Percentiles rank a stretch among this genome's conserved stretches.
Conservation (phyloP, 2,797 vertebrate genomes). For the Carduelis carduelis region DNA sequence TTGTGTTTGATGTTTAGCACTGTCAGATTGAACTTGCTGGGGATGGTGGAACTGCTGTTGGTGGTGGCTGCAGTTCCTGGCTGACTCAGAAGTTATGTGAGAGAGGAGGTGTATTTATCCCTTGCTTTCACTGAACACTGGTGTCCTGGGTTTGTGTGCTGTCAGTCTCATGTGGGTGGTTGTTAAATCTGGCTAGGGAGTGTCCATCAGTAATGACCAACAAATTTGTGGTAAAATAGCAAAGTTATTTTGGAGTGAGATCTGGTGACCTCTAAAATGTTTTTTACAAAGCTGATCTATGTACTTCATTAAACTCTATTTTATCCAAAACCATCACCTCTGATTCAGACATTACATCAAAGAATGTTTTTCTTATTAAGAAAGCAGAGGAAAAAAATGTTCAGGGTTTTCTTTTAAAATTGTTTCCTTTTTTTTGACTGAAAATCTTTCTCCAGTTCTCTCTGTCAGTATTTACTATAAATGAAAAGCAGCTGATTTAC, state of each 20-base stretch:
- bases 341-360: background rate
- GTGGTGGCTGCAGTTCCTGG: background rate
- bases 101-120: background rate
- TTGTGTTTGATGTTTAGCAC: background rate
- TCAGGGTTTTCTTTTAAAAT: background rate
- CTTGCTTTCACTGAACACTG: background rate
- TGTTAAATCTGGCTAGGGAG: background rate
- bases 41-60: background rate
- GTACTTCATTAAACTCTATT: background rate
- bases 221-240: background rate
- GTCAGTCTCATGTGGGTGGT: accelerated
- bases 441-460: background rate
- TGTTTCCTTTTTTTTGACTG: background rate
- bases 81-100: background rate
- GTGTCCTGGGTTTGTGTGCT: background rate
- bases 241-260: background rate
- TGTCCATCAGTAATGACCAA: background rate
- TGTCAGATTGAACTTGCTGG: background rate
- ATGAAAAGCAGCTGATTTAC: background rate
- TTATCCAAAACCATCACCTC: background rate
- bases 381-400: background rate
- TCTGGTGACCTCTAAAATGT: background rate
- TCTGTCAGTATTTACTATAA: background rate
- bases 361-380: background rate
- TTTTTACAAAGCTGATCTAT: background rate